Conservation (phyloP, 2,113 vertebrate species). For the Hypanus sabinus region DNA sequence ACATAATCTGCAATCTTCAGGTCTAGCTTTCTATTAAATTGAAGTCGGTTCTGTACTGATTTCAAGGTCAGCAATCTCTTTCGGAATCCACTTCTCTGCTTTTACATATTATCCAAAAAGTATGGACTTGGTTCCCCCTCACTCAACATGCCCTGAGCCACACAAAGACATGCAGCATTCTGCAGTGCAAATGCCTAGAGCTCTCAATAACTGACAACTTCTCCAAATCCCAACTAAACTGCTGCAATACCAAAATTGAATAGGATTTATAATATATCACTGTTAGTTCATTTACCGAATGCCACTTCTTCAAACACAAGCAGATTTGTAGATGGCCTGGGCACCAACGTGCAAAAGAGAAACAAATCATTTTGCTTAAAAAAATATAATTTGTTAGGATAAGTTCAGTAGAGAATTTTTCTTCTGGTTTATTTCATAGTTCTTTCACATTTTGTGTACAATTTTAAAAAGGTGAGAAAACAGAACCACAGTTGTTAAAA, state of each 20-base stretch:
- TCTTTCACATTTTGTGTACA: background rate
- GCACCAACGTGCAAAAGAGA: background rate
- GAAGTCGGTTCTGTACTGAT: background rate
- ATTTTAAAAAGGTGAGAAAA: background rate
- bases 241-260: background rate
- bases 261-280: too few species aligned
- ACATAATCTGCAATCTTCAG: background rate
- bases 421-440: background rate
- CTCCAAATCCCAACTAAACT: background rate
- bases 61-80: background rate
- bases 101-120: background rate
- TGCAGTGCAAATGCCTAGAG: background rate
- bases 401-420: background rate
- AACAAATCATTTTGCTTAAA: background rate
- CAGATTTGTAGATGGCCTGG: background rate
- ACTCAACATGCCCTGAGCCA: too few species aligned
- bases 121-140: background rate
- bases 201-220: background rate
- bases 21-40: background rate
- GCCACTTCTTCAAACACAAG: background rate
- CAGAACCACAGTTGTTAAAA: too few species aligned
- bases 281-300: background rate
- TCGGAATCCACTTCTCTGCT: background rate
- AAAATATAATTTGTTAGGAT: background rate
- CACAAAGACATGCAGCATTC: background rate